phyloP scores from a whole-genome alignment of 1,140 invertebrate species.

The Phocides pigmalion region DNA sequence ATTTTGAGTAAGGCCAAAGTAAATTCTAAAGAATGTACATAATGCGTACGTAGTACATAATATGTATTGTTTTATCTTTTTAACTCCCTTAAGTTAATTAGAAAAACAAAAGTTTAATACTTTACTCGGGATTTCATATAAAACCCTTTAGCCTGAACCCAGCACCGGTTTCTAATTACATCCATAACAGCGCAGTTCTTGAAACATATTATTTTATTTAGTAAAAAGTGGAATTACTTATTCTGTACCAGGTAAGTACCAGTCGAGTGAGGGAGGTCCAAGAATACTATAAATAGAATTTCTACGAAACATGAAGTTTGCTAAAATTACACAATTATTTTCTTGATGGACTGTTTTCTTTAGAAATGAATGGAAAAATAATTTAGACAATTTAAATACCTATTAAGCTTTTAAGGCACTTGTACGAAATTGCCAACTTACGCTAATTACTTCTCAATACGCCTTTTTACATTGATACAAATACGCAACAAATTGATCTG shows the following conservation, averaged over 20 bases:
- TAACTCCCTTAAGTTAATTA: neutral
- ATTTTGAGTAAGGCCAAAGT: no score
- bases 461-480: no score
- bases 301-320: neutral
- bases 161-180: conserved; percentile 42
- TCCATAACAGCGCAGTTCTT: conserved; percentile 45
- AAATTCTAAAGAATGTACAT: no score
- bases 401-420: no score
- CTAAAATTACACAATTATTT: neutral
- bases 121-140: conserved; percentile 1
- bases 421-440: neutral
- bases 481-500: no score
- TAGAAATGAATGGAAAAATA: neutral
- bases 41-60: no score
- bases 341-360: no score
- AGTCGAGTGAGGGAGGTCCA: conserved; percentile 1
- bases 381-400: no score
- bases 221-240: conserved; percentile 39
- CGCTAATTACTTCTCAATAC: no score
- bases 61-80: no score
- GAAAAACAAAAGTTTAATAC: conserved; percentile 2
- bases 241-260: neutral
- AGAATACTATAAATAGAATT: conserved; percentile 15
- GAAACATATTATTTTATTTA: conserved; percentile 50
- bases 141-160: conserved; percentile 20